Percentiles rank a stretch among this genome's conserved stretches.
Conservation (phyloP, 2,888 invertebrate species). For the Physocephala rufipes region DNA sequence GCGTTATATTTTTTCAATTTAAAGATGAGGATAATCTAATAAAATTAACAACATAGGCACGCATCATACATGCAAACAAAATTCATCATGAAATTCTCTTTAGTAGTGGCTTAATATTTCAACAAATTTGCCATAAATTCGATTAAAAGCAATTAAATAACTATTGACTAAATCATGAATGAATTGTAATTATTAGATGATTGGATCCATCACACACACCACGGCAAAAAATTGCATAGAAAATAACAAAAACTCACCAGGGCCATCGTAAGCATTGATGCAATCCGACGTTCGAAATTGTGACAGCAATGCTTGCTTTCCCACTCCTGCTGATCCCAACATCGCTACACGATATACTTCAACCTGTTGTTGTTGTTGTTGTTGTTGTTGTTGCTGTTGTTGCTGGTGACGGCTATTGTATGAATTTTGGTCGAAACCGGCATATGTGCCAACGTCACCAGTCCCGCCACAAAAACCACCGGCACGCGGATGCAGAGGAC, state of each 20-base stretch:
- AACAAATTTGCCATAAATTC: not conserved
- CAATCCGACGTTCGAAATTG: constrained; percentile 95
- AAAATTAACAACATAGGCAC: too few relatives aligned
- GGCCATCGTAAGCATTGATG: constrained; percentile 91
- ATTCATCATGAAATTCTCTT: too few relatives aligned
- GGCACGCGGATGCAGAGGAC: constrained; percentile 66
- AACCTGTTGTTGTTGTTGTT: constrained; percentile 64
- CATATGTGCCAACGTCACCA: constrained; percentile 43
- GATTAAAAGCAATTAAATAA: not conserved
- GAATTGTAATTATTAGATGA: too few relatives aligned
- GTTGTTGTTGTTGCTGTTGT: constrained; percentile 48
- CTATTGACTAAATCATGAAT: not conserved
- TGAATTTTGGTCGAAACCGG: constrained; percentile 9
- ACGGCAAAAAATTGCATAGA: not conserved
- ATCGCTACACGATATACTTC: constrained; percentile 77
- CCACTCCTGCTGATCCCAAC: constrained; percentile 82
- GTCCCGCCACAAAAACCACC: constrained; percentile 47
- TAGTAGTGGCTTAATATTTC: too few relatives aligned
- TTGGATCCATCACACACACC: too few relatives aligned
- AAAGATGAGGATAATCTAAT: not conserved
- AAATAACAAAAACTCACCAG: constrained; percentile 70
- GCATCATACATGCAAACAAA: too few relatives aligned
- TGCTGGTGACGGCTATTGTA: constrained; percentile 20
- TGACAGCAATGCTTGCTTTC: constrained; percentile 84
- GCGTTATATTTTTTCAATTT: too few relatives aligned